Conservation (phyloP, 2,113 vertebrate species). For the Myotis brandtii region DNA sequence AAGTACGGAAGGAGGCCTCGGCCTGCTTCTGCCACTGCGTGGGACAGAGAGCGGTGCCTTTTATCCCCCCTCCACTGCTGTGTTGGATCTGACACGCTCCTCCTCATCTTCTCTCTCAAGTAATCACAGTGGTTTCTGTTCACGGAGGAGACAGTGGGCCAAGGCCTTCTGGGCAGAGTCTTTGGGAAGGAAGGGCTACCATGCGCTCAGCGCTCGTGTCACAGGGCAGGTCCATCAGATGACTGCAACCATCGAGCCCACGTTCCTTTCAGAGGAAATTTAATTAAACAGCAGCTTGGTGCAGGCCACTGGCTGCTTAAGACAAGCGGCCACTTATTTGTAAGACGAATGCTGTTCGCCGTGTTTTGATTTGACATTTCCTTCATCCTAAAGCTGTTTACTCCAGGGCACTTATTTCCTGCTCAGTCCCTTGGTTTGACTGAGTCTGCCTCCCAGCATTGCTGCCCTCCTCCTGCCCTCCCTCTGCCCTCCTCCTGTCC, state of each 20-base stretch:
- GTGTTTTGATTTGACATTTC: not conserved
- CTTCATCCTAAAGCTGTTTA: not conserved
- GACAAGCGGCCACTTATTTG: not conserved
- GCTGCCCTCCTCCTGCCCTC: too few relatives aligned
- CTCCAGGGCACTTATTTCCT: not conserved
- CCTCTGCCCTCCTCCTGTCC: too few relatives aligned
- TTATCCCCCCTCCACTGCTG: not conserved
- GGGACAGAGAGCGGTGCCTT: not conserved
- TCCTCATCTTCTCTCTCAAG: not conserved
- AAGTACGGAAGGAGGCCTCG: constrained; percentile 79
- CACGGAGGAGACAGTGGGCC: not conserved
- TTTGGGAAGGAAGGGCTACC: not conserved
- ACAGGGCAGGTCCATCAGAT: not conserved
- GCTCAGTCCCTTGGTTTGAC: too few relatives aligned
- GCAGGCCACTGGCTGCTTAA: not conserved
- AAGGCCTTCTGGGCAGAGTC: not conserved
- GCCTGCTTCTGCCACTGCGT: not conserved
- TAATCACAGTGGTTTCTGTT: not conserved
- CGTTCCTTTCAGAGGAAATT: not conserved
- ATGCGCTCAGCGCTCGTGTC: not conserved
- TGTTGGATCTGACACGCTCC: too few relatives aligned
- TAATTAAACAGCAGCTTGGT: not conserved
- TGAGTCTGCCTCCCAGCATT: not conserved
- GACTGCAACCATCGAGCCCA: not conserved
- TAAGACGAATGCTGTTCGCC: not conserved